Base-by-base conservation (phyloP, 2,797 vertebrate species). In the Galagoides demidoff region DNA sequence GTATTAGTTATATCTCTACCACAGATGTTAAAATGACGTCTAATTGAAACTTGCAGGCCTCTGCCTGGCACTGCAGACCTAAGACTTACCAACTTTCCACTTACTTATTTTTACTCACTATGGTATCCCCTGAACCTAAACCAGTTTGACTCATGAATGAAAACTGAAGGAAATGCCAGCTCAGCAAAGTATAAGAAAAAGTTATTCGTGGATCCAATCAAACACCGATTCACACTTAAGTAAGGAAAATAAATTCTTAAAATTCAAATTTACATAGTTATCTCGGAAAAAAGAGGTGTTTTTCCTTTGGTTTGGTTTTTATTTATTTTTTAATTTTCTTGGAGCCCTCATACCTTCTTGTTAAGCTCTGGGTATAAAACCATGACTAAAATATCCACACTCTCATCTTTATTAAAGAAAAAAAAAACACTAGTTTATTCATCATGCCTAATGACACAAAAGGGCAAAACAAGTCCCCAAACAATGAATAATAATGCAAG, bases 401-500 rank as follows among this genome's bases (percentile, higher is more conserved):
- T 93, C 52, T 16, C 74, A 59, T 78, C 31, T 6, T 25, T 76
- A 76, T 94, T 45, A 92, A 78, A 74, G 95, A 84, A 83, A 90
- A 83, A 92, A 85, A 91, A 73, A 96, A 96, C 74, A 34, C 61
- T 89, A 83, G 55, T 96, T 98, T 98, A 96, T 97, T 98, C 85
- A 86, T 97, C 79, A 97, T 97, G 86, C 57, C 43, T 98, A 97
- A 98, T 97, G 87, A 97, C 89, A 95, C 63, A 94, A 81, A 98
- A 98, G 86, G 95, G 70, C 87, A 95, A 97, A 98, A 96, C 85
- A 97, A 96, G 66, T 89, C 95, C 52, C 90, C 94, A 98, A 97
- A 97, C 96, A 97, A 97, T 95, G 89, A 98, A 98, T 98, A 96
- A 95, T 96, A 98, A 97, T 95, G 49, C 81, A 94, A 70, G 96